A percentile compares a stretch with the other conserved stretches of the same genome.
Evolutionary conservation across 2,113 vertebrate genomes (phyloP).

Genomic region (Gorsachius goisagi): DNA sequence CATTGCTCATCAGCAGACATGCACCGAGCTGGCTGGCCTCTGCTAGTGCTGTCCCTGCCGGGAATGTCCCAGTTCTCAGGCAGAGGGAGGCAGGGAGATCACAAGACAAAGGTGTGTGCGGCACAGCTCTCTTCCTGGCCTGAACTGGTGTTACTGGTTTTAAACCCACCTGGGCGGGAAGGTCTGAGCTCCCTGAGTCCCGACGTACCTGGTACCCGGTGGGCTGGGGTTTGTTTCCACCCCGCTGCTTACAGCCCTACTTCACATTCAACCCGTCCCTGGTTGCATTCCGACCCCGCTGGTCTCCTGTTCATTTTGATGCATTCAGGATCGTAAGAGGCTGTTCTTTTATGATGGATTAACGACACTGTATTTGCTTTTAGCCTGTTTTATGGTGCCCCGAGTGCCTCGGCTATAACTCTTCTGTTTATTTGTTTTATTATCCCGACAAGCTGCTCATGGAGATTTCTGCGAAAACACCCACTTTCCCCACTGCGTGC

Average conservation of each 20-base stretch:
- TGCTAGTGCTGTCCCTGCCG: background rate
- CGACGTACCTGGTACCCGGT: rapidly evolving
- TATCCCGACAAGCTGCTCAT: constrained; percentile 9
- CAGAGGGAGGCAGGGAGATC: background rate
- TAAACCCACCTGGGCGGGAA: background rate
- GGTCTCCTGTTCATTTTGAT: background rate
- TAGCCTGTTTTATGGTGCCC: constrained; percentile 37
- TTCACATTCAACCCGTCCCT: background rate
- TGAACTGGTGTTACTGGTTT: background rate
- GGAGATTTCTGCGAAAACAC: background rate
- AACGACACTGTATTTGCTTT: background rate
- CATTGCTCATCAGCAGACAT: rapidly evolving
- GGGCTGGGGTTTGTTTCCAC: background rate
- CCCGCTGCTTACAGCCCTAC: background rate
- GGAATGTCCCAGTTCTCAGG: background rate
- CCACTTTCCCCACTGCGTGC: rapidly evolving
- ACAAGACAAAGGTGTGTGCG: background rate
- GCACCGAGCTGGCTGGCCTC: background rate
- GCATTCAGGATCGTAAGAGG: background rate
- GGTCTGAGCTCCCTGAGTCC: background rate
- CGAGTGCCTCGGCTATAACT: constrained; percentile 17
- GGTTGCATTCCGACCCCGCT: background rate
- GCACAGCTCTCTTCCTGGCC: background rate
- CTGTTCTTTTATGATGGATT: constrained; percentile 58
- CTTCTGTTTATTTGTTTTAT: constrained; percentile 43